These are phyloP conservation scores for Aix galericulata DNA, from an alignment of 2,113 vertebrate species.

Conservation along the genomic window DNA sequence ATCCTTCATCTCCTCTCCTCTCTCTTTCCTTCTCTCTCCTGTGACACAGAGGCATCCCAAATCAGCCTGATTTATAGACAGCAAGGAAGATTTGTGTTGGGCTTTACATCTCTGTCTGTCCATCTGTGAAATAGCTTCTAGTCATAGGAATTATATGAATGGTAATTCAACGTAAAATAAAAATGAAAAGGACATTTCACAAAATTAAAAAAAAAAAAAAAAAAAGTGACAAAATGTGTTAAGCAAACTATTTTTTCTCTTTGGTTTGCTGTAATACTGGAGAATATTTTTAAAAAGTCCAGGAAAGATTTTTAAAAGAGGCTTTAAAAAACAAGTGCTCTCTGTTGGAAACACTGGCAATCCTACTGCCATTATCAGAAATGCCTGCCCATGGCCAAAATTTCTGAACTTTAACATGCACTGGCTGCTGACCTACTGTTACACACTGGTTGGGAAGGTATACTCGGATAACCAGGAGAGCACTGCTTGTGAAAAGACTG, in stretches of 20 bases:
- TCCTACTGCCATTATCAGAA: not conserved
- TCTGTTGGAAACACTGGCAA: not conserved
- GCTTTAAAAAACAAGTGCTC: not conserved
- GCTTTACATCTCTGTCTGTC: not conserved
- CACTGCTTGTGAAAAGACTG: not conserved
- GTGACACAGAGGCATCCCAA: not conserved
- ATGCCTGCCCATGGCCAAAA: not conserved
- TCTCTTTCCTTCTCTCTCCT: not conserved
- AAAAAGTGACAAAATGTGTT: not conserved
- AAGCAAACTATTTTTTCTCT: not conserved
- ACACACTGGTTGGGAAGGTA: not conserved
- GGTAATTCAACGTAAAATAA: not conserved
- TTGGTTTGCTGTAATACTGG: not conserved
- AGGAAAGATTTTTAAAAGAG: not conserved
- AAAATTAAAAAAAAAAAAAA: not conserved
- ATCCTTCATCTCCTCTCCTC: not conserved
- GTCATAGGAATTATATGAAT: not conserved
- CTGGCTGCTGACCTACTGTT: not conserved
- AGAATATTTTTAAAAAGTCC: not conserved
- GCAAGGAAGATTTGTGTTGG: slow-evolving; percentile 5
- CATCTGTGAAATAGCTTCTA: not conserved
- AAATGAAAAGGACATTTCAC: not conserved
- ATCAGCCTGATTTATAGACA: not conserved
- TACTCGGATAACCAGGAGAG: not conserved
- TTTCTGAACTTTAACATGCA: not conserved